Evolutionary conservation across 2,888 invertebrate genomes (phyloP).

Genomic region (Pteria penguin): DNA sequence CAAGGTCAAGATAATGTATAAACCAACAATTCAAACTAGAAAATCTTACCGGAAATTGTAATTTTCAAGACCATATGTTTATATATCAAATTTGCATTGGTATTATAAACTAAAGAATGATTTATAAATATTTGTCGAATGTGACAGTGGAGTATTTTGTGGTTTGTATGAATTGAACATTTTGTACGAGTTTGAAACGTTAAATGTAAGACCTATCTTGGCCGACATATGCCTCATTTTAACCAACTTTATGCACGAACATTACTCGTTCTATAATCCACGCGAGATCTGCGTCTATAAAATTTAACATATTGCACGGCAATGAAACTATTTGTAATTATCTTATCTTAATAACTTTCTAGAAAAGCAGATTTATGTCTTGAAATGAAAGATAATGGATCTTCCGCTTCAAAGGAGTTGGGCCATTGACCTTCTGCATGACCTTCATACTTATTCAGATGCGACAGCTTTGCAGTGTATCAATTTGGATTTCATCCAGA

Average conservation of each 20-base stretch:
- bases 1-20: conserved; percentile 22
- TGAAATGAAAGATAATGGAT: no score
- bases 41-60: conserved; percentile 36
- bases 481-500: no score
- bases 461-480: no score
- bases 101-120: conserved; percentile 31
- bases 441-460: no score
- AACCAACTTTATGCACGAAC: background rate
- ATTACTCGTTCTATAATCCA: no score
- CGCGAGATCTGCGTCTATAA: no score
- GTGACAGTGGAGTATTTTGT: conserved; percentile 22
- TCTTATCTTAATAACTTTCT: no score
- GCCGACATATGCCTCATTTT: background rate
- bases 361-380: no score
- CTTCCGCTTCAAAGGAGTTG: no score
- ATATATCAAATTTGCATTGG: conserved; percentile 38
- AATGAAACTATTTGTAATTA: no score
- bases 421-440: no score
- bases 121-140: conserved; percentile 33
- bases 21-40: conserved; percentile 28
- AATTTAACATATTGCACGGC: no score
- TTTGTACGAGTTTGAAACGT: background rate
- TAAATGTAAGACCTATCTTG: background rate
- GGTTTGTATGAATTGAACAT: conserved; percentile 11
- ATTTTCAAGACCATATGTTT: conserved; percentile 38